Percentiles rank a stretch among this genome's conserved stretches.
These are phyloP conservation scores for Diplodus puntazzo DNA, from an alignment of 2,797 vertebrate genomes.

Conservation along the genomic window DNA sequence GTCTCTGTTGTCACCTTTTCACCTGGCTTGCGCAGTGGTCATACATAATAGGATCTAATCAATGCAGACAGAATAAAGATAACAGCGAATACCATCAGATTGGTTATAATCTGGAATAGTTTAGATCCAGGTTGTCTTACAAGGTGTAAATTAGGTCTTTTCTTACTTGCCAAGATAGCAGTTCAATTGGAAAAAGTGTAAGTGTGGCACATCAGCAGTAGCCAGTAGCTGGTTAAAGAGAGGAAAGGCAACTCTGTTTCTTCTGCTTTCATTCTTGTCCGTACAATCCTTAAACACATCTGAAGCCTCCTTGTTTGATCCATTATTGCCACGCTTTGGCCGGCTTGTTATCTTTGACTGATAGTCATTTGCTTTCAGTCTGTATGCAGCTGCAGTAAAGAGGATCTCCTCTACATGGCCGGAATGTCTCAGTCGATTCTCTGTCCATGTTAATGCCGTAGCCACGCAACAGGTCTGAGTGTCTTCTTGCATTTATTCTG, in stretches of 20 bases:
- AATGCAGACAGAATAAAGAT: conserved; percentile 19
- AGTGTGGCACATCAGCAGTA: conserved; percentile 5
- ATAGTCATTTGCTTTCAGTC: conserved; percentile 29
- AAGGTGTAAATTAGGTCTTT: conserved; percentile 11
- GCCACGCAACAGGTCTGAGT: conserved; percentile 44
- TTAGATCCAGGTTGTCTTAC: not conserved
- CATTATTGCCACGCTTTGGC: conserved; percentile 24
- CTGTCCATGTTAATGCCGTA: conserved; percentile 31
- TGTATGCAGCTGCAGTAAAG: conserved; percentile 35
- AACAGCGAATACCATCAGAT: conserved; percentile 6
- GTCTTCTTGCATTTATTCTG: conserved; percentile 53
- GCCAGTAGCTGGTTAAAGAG: conserved; percentile 8
- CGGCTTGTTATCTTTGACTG: conserved; percentile 42
- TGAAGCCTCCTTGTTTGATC: conserved; percentile 18
- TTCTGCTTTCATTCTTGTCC: not conserved
- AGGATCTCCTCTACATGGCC: conserved; percentile 29
- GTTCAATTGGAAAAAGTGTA: not conserved
- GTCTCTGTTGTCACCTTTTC: not conserved
- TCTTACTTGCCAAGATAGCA: not conserved
- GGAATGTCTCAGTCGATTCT: conserved; percentile 20
- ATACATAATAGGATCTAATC: conserved; percentile 18
- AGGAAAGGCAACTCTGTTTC: not conserved
- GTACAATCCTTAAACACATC: not conserved
- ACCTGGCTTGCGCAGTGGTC: not conserved
- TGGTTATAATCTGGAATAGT: conserved; percentile 12